Evolutionary conservation across 92 coral and sea anemone genomes (phyloP).

Genomic region (Scolanthus callimorphus): DNA sequence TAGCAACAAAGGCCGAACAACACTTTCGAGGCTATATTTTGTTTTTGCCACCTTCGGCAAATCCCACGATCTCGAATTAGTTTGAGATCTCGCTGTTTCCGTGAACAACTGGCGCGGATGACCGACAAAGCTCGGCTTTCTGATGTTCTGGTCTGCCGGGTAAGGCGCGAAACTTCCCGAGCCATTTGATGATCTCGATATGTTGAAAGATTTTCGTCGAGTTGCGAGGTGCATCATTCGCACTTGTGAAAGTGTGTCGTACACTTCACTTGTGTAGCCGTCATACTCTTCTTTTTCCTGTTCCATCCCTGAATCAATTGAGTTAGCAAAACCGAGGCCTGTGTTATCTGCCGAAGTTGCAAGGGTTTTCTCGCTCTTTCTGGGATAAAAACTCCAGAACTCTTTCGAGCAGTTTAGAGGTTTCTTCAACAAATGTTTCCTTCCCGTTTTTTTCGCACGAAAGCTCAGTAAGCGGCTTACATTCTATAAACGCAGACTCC

Average conservation of each 20-base stretch:
- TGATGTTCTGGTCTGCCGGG: not conserved
- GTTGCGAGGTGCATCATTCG: not conserved
- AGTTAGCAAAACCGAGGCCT: no score
- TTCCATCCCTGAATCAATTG: not conserved
- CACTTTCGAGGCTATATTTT: not conserved
- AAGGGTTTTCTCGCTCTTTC: no score
- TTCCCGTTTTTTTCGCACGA: no score
- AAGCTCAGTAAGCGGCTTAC: no score
- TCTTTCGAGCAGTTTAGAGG: no score
- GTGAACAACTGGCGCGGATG: not conserved
- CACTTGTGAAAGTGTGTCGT: not conserved
- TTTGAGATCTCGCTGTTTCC: not conserved
- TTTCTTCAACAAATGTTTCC: no score
- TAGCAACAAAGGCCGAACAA: not conserved
- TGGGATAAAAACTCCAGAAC: no score
- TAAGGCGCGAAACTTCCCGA: not conserved
- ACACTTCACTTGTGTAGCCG: not conserved
- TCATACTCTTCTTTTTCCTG: not conserved
- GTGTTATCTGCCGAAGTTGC: no score
- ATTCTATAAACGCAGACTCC: no score
- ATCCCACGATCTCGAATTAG: not conserved
- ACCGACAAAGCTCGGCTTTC: not conserved
- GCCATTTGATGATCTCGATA: not conserved
- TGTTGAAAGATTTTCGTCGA: not conserved
- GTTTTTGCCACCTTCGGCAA: not conserved